Evolutionary conservation across 2,113 vertebrate genomes (phyloP), one percentile per base, ranked within the genome.

Genomic region (Epinephelus lanceolatus): DNA sequence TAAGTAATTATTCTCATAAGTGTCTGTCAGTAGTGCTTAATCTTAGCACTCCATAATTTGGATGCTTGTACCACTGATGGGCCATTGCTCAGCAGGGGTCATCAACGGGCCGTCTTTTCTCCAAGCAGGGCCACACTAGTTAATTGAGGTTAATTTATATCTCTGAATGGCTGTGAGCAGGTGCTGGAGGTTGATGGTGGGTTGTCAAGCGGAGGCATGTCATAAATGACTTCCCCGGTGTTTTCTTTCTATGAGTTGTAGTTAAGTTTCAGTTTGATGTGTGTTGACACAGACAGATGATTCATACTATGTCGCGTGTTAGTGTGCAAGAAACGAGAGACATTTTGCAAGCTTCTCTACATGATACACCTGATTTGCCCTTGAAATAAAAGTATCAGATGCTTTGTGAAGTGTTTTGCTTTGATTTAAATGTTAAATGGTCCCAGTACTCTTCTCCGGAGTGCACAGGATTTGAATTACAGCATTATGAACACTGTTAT

Each of bases 131-230:
- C 74, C 88, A 53, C 70, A n/a, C 42, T 23, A 37, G 75, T 89
- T 94, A 93, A 94, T 91, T 89, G 86, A 87, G 90, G 92, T 92
- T 93, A 91, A 90, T 85, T 83, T 87, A 72, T 65, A 61, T 88
- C 78, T 88, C 81, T 65, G 68, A 90, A 72, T 78, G 85, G 73
- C 72, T 87, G 42, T 51, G 84, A 81, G 76, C 82, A 87, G 74
- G 87, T 86, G 87, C 53, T 60, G 66, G 51, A 88, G 75, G 80
- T 74, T 85, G 84, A 78, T 84, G 62, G 61, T 53, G 47, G 42
- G 74, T 71, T 84, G 70, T 76, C 74, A 70, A 55, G 71, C 18
- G 53, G 30, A 69, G 53, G n/a, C n/a, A 17, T 27, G 45, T 55
- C 62, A 84, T 42, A 63, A 84, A 87, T 71, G 11, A 33, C 55